These are phyloP conservation scores for Rhagophthalmus giganteus DNA, from an alignment of 2,888 invertebrate genomes.

Conservation along the genomic window DNA sequence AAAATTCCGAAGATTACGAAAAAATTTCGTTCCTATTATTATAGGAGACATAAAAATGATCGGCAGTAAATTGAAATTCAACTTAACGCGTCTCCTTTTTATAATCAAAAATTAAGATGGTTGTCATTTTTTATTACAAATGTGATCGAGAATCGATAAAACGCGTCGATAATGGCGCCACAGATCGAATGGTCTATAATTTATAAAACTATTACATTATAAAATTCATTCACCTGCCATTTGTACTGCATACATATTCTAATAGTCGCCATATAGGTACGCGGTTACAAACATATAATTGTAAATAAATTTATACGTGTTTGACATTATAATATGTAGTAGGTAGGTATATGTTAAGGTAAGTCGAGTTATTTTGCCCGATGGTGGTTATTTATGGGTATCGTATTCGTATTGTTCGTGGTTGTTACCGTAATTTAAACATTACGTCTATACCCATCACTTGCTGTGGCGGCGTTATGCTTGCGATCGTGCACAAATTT, in stretches of 20 bases:
- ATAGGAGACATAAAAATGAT: too few relatives aligned
- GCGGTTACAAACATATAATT: conserved; percentile 25
- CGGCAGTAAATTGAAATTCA: too few relatives aligned
- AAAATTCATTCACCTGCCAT: conserved; percentile 20
- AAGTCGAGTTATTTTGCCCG: conserved; percentile 17
- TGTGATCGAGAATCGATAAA: too few relatives aligned
- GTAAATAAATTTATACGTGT: conserved; percentile 25
- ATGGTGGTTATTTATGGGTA: conserved; percentile 21
- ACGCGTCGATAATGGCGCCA: too few relatives aligned
- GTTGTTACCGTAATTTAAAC: conserved; percentile 18
- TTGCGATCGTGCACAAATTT: too few relatives aligned
- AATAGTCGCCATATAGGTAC: conserved; percentile 15
- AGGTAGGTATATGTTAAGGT: conserved; percentile 16
- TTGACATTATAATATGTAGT: conserved; percentile 21
- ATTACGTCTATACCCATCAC: conserved; percentile 16
- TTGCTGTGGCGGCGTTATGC: conserved; percentile 22
- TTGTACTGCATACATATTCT: conserved; percentile 18
- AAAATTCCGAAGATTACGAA: too few relatives aligned
- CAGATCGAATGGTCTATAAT: too few relatives aligned
- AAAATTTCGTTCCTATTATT: too few relatives aligned
- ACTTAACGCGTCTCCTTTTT: too few relatives aligned
- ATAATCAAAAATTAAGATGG: too few relatives aligned
- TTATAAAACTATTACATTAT: too few relatives aligned
- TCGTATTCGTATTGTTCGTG: conserved; percentile 19
- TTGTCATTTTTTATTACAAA: too few relatives aligned